A percentile compares a stretch with the other conserved stretches of the same genome.
Conservation (phyloP, 2,113 vertebrate genomes). For the Galemys pyrenaicus region DNA sequence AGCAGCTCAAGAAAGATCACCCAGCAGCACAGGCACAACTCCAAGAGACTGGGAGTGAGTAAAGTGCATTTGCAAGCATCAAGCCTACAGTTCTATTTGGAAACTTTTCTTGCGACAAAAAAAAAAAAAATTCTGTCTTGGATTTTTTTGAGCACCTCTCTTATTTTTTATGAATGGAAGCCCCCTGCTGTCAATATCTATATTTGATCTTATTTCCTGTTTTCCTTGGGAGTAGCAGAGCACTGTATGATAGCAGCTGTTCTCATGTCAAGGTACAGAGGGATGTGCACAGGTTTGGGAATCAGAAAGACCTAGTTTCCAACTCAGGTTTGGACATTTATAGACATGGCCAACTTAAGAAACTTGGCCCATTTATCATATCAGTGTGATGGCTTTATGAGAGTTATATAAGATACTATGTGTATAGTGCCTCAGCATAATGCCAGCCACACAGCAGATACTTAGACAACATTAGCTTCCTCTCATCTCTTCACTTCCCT, state of each 20-base stretch:
- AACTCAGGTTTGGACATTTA: neutral
- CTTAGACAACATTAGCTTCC: neutral
- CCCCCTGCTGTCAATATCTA: neutral
- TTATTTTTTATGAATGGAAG: conserved; percentile 6
- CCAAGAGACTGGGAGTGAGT: neutral
- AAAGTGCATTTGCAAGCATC: too few species aligned
- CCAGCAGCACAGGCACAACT: neutral
- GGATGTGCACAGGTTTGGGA: neutral
- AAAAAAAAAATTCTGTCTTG: neutral
- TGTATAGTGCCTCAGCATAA: neutral
- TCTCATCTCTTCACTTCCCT: neutral
- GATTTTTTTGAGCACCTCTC: neutral
- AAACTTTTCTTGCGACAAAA: neutral
- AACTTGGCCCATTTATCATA: neutral
- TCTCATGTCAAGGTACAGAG: neutral
- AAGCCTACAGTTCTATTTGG: neutral
- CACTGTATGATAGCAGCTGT: neutral
- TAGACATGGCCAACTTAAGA: neutral
- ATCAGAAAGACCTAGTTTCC: neutral
- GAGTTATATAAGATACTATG: neutral
- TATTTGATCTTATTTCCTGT: neutral
- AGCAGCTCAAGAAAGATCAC: neutral
- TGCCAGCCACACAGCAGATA: neutral
- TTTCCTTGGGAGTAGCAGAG: neutral
- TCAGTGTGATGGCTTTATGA: neutral